These are phyloP conservation scores for Dioctria rufipes DNA, from an alignment of 2,888 invertebrate genomes.

Conservation along the genomic window DNA sequence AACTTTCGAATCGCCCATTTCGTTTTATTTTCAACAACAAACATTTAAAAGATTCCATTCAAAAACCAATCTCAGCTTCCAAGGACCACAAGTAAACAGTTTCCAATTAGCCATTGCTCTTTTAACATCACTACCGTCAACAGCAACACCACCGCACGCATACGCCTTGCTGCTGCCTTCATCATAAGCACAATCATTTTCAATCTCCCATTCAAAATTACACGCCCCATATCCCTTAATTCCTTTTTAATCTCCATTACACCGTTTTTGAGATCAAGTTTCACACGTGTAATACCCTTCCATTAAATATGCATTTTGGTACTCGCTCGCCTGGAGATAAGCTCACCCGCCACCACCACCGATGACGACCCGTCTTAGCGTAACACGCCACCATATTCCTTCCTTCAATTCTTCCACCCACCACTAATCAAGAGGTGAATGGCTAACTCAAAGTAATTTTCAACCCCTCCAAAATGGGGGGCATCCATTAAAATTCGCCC, in stretches of 20 bases:
- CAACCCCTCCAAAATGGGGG: constrained; percentile 33
- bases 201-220: constrained; percentile 51
- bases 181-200: constrained; percentile 29
- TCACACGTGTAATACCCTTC: constrained; percentile 54
- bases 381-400: constrained; percentile 18
- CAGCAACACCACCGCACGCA: constrained; percentile 10
- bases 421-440: constrained; percentile 50
- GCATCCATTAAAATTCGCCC: constrained; percentile 49
- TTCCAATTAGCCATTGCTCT: constrained; percentile 37
- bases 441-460: constrained; percentile 47
- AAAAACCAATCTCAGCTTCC: constrained; percentile 28
- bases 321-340: constrained; percentile 35
- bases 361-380: background rate
- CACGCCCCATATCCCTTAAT: constrained; percentile 52
- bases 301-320: constrained; percentile 51
- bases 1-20: constrained; percentile 25
- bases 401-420: background rate
- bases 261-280: constrained; percentile 37
- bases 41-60: constrained; percentile 18
- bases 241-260: constrained; percentile 52
- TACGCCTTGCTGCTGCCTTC: background rate
- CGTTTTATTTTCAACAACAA: constrained; percentile 9
- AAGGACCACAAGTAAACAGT: constrained; percentile 17
- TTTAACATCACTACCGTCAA: background rate
- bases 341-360: background rate